Percentiles rank a stretch among this genome's conserved stretches.
Conservation (phyloP, 2,113 vertebrate species). For the Dasyurus viverrinus region DNA sequence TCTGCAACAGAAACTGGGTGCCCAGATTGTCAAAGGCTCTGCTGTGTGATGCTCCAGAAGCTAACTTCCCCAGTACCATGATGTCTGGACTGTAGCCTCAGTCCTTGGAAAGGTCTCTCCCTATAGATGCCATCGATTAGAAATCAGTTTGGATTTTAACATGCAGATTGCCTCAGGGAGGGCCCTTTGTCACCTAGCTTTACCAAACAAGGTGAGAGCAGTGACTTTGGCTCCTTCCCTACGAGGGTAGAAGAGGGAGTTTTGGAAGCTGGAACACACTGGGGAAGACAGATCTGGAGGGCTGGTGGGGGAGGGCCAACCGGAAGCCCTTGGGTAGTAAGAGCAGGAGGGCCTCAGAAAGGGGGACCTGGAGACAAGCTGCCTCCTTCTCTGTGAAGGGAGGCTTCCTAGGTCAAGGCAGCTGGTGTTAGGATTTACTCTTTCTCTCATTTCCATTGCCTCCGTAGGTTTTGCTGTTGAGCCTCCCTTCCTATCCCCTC, state of each 20-base stretch:
- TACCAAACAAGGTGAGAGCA: neutral
- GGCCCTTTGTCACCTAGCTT: neutral
- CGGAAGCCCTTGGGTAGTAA: neutral
- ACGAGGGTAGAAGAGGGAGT: neutral
- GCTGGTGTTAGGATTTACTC: neutral
- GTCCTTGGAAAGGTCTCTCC: neutral
- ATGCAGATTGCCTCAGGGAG: neutral
- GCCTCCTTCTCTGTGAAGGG: neutral
- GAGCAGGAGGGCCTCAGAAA: neutral
- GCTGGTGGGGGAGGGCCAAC: neutral
- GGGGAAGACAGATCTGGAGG: neutral
- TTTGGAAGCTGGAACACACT: neutral
- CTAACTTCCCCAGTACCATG: neutral
- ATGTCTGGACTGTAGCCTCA: neutral
- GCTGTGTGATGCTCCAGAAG: neutral
- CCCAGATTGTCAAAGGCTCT: neutral
- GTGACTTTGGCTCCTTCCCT: neutral
- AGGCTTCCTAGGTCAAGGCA: neutral
- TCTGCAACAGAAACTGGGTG: neutral
- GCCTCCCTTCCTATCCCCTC: neutral
- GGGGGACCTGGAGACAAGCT: neutral
- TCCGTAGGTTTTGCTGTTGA: neutral
- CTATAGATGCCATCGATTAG: neutral
- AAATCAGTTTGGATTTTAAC: constrained; percentile 20
- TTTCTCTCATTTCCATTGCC: neutral